Evolutionary conservation across 2,888 invertebrate genomes (phyloP).

Genomic region (Drosophila rubida): DNA sequence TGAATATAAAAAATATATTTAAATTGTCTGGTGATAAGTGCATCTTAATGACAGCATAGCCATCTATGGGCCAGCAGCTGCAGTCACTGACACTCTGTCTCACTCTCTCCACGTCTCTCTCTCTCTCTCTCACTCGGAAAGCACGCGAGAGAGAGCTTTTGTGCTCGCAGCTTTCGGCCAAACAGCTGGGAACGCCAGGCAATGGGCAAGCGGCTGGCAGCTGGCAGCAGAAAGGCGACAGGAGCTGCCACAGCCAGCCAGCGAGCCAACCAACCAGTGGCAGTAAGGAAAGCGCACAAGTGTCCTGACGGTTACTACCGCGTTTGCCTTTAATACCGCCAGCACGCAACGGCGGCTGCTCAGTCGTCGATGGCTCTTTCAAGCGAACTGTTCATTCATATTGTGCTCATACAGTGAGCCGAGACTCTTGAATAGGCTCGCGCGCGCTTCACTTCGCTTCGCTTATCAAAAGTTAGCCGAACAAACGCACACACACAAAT

Average conservation of each 20-base stretch:
- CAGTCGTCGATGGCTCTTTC: slow-evolving; percentile 80
- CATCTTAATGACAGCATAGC: slow-evolving; percentile 23
- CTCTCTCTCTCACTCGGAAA: not conserved
- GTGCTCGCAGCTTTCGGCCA: slow-evolving; percentile 43
- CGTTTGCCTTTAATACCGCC: slow-evolving; percentile 68
- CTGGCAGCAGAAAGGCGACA: slow-evolving; percentile 44
- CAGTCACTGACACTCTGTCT: not conserved
- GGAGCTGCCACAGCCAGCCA: slow-evolving; percentile 35
- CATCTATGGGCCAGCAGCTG: slow-evolving; percentile 48
- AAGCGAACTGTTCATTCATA: slow-evolving; percentile 68
- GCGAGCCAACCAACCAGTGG: slow-evolving; percentile 31
- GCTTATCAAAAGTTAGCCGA: slow-evolving; percentile 68
- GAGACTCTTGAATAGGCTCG: slow-evolving; percentile 36
- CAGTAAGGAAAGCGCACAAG: slow-evolving; percentile 66
- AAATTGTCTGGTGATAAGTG: not conserved
- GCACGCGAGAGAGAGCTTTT: slow-evolving; percentile 27
- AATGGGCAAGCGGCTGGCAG: slow-evolving; percentile 50
- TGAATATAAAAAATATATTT: not conserved
- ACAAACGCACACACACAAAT: slow-evolving; percentile 26
- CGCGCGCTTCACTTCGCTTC: slow-evolving; percentile 67
- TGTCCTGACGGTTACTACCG: slow-evolving; percentile 62
- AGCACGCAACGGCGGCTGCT: slow-evolving; percentile 58
- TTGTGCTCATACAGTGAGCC: slow-evolving; percentile 24
- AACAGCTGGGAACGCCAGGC: slow-evolving; percentile 62
- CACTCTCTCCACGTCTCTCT: not conserved